A percentile compares a stretch with the other conserved stretches of the same genome.
These are phyloP conservation scores for Oscheius myriophilus DNA, from an alignment of 2,888 invertebrate species.

Conservation along the genomic window DNA sequence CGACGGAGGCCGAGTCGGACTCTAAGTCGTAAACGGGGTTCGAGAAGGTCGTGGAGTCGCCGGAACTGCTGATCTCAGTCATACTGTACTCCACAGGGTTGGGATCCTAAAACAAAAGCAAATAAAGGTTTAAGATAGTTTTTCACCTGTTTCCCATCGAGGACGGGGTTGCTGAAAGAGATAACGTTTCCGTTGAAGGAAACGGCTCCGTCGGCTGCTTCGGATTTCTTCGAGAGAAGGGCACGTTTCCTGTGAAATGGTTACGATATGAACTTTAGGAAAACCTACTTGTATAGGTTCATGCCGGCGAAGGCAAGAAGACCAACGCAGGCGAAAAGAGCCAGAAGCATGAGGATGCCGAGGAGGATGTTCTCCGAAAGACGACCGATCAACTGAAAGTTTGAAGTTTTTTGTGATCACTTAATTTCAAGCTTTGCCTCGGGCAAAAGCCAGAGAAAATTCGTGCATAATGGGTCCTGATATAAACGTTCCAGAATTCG, in stretches of 20 bases:
- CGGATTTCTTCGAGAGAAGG: conserved; percentile 66
- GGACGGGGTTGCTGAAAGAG: conserved; percentile 69
- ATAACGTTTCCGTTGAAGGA: conserved; percentile 70
- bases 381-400: conserved; percentile 46
- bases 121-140: conserved; percentile 2
- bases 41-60: conserved; percentile 83
- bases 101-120: conserved; percentile 43
- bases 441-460: too few species aligned
- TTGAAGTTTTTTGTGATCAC: too few species aligned
- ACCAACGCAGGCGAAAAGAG: conserved; percentile 59
- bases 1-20: conserved; percentile 34
- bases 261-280: not conserved
- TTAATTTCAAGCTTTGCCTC: not conserved
- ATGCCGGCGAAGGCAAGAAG: conserved; percentile 60
- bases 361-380: conserved; percentile 51
- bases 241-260: conserved; percentile 26
- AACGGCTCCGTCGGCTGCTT: conserved; percentile 65
- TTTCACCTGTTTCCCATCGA: conserved; percentile 60
- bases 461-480: too few species aligned
- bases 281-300: conserved; percentile 50
- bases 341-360: conserved; percentile 57
- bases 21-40: conserved; percentile 93
- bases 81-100: conserved; percentile 67
- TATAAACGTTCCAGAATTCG: too few species aligned
- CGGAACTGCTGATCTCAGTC: conserved; percentile 55